A percentile compares a stretch with the other conserved stretches of the same genome.
These are phyloP conservation scores for Corythornis leucogaster DNA, from an alignment of 2,797 vertebrate species.

Conservation along the genomic window DNA sequence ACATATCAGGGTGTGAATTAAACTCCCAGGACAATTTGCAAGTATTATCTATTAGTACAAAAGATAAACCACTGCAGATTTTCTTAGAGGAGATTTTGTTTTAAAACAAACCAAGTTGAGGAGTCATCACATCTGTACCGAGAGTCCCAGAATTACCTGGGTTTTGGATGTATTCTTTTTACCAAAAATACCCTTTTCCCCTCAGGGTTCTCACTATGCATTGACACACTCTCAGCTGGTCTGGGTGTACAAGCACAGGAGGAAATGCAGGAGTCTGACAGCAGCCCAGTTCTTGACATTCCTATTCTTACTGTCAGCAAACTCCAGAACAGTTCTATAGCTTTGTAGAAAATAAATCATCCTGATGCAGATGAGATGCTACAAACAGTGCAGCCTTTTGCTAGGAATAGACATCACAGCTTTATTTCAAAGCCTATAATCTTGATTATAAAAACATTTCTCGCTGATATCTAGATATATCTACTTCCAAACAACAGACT, in stretches of 20 bases:
- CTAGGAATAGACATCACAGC: neutral
- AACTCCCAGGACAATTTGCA: neutral
- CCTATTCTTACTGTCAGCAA: neutral
- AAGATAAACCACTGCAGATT: neutral
- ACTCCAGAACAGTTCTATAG: neutral
- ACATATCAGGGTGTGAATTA: neutral
- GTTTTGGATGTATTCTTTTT: neutral
- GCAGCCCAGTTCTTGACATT: neutral
- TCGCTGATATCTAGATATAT: neutral
- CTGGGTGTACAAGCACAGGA: neutral
- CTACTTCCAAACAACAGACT: neutral
- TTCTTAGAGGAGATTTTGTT: neutral
- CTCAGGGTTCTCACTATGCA: neutral
- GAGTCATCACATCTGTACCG: neutral
- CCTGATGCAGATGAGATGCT: neutral
- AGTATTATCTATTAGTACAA: neutral
- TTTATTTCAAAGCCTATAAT: neutral
- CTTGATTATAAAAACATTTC: neutral
- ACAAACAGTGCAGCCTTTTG: neutral
- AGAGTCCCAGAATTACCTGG: neutral
- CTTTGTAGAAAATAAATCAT: neutral
- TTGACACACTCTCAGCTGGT: neutral
- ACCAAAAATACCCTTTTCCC: neutral
- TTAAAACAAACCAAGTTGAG: neutral
- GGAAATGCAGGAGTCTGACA: neutral